Evolutionary conservation across 2,797 vertebrate species (phyloP).

Genomic region (Schizopygopsis pylzovi): DNA sequence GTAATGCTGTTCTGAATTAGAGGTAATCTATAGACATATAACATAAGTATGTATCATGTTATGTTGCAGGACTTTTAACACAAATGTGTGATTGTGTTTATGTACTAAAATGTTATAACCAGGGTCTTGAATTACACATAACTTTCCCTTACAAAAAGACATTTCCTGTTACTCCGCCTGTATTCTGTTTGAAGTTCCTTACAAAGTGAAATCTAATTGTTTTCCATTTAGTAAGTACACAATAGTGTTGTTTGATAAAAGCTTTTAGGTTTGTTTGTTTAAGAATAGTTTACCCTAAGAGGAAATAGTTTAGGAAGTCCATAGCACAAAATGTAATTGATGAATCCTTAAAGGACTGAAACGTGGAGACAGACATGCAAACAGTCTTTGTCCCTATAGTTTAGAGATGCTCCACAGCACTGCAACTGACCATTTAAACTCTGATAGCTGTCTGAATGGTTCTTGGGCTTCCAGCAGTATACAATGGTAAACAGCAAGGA

Average conservation of each 20-base stretch:
- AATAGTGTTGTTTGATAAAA: constrained; percentile 41
- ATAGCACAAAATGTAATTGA: constrained; percentile 27
- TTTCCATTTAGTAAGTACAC: constrained; percentile 40
- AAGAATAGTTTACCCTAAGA: constrained; percentile 11
- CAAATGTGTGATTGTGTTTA: constrained; percentile 3
- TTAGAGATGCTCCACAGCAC: neutral
- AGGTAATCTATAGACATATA: neutral
- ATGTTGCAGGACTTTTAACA: neutral
- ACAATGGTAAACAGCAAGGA: constrained; percentile 15
- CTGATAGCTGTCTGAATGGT: neutral
- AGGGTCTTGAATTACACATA: constrained; percentile 15
- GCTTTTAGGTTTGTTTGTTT: constrained; percentile 27
- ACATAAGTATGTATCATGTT: neutral
- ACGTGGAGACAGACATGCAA: neutral
- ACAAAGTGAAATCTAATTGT: constrained; percentile 36
- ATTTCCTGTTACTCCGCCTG: constrained; percentile 45
- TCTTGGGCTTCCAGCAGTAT: neutral
- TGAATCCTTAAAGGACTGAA: constrained; percentile 8
- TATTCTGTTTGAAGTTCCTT: constrained; percentile 34
- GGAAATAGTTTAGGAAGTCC: constrained; percentile 37
- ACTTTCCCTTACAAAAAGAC: neutral
- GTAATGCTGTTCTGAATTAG: constrained; percentile 21
- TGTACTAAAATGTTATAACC: neutral
- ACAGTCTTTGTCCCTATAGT: neutral
- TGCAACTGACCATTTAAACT: constrained; percentile 8